Base-by-base conservation (phyloP, 2,888 invertebrate genomes). In the Therioaphis trifolii region DNA sequence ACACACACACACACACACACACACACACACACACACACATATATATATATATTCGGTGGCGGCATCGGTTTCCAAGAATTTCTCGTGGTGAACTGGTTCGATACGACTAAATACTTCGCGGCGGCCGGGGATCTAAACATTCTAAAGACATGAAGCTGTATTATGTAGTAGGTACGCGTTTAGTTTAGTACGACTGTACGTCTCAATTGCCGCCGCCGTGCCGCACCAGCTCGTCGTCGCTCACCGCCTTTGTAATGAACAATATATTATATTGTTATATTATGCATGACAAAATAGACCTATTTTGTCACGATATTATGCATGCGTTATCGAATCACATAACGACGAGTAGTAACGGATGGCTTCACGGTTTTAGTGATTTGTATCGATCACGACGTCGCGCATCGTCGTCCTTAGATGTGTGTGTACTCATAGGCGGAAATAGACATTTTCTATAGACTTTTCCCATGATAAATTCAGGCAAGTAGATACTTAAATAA, bases 61-160 rank as follows among this genome's bases (percentile, higher is more conserved):
- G 52, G 55, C 71, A 49, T 35, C 63, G 46, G 15, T 77, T 55
- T 76, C 76, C 29, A 27, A 61, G 76, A 63, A 76, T 43, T 27
- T 76, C 61, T 76, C 43, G 61, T 27, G 61, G 43, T 14, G 43
- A 75, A 75, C 75, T 75, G 75, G 61, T 76, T 72, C 46, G 61
- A 63, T 29, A 3, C 14, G 61, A 12, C 43, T 15, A 5, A 21
- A 3, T 15, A 27, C 27, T n/a, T n/a, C 18, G 18, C 43, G 61
- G 27, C 63, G 29, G 63, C 75, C 63, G 63, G 21, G 29, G 49
- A 66, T 77, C 76, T n/a, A n/a, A n/a, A 61, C 76, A 63, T 43
- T 63, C 46, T 61, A 75, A 35, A 27, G n/a, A 55, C 74, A 9
- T 21, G 24, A n/a, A 21, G 14, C 74, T n/a, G 55, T n/a, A n/a